Evolutionary conservation across 2,113 vertebrate species (phyloP).

Genomic region (Ptilonorhynchus violaceus): DNA sequence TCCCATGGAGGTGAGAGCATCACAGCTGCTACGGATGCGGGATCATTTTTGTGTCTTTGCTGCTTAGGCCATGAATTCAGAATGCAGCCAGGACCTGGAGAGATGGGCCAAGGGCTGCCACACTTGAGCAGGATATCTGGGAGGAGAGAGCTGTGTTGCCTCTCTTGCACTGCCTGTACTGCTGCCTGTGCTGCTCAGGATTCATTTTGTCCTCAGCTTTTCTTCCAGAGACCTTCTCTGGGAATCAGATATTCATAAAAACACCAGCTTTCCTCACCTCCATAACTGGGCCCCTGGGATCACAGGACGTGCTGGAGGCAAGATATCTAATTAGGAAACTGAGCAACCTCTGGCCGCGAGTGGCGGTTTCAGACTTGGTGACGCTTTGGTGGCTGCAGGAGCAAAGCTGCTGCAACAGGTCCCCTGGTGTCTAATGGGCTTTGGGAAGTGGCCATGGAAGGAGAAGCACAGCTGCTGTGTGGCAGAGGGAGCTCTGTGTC

Average conservation of each 20-base stretch:
- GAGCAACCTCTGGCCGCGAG: neutral
- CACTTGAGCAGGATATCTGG: neutral
- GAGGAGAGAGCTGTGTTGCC: neutral
- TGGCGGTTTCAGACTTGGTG: neutral
- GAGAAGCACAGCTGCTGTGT: neutral
- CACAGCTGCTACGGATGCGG: neutral
- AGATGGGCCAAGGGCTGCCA: neutral
- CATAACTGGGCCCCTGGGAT: neutral
- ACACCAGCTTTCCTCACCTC: neutral
- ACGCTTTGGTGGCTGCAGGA: accelerated
- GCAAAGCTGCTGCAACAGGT: neutral
- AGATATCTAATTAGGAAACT: neutral
- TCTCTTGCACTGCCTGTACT: neutral
- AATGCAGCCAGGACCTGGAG: neutral
- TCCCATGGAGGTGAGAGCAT: neutral
- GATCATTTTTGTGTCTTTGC: neutral
- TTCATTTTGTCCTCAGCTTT: neutral
- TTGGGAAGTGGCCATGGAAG: neutral
- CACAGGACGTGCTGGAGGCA: neutral
- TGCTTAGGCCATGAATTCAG: neutral
- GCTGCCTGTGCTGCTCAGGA: neutral
- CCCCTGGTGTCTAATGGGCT: neutral
- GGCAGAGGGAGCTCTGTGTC: neutral
- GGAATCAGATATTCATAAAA: neutral
- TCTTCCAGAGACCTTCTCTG: neutral